Evolutionary conservation across 2,888 invertebrate species (phyloP), one percentile per base, ranked within the genome.

Genomic region (Leptinotarsa tumamoca): DNA sequence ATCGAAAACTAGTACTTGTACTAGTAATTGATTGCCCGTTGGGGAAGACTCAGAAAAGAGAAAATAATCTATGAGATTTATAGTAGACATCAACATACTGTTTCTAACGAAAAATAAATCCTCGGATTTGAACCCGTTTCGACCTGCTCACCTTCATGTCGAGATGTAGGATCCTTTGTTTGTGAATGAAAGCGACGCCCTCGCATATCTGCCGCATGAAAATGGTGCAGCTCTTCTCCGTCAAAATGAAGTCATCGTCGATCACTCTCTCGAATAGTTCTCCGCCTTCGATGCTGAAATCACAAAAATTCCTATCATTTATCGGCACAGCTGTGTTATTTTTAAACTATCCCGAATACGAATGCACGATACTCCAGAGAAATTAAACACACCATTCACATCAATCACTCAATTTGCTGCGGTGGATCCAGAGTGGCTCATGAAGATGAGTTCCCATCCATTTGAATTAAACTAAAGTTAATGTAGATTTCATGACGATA

Each of bases 181-280:
- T 93, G 87, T 99, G 99, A 85, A 99, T 98, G 87, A 98, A 99
- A 86, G 96, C 95, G 80, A 99, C 95, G 43, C 98, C 99, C 88
- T 99, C 98, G 88, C 98, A 98, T 80, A 99, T 98, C 90, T 99
- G 99, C 56, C 98, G 91, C 92, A 99, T 96, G 88, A 99, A 99
- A 77, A 98, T 95, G 0, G 97, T 95, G 88, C 98, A 99, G 10
- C 98, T 96, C 79, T 96, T 94, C 89, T 99, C 99, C 0, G 99
- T 99, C 80, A 99, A 90, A 74, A 99, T 93, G 87, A 99, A 99
- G 89, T 98, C 98, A 86, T 99, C 99, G 85, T 98, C 98, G 79
- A 99, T 98, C 33, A 99, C 98, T 72, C 99, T 92, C 89, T 99
- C 99, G 88, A 99, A 99, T 63, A 99, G 90, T 89, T 99, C 99